Base-by-base conservation (phyloP, 2,888 invertebrate species). In the Dione juno region DNA sequence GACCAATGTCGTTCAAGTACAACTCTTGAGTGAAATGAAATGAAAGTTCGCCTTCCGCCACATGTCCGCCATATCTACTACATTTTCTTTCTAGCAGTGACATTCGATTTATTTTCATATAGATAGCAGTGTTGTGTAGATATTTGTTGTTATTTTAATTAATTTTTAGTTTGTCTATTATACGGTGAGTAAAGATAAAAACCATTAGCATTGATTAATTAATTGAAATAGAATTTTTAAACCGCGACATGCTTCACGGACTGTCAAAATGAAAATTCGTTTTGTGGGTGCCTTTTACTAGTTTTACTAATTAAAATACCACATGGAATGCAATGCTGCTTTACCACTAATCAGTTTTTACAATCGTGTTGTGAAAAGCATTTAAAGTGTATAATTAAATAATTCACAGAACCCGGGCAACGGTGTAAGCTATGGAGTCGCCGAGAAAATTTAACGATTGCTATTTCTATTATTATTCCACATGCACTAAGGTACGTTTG, bases 381-480 rank as follows among this genome's bases (percentile, higher is more conserved):
- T 52, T 69, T 16, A 65, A 74, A 76, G 76, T 71, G 64, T 69
- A 50, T 50, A 66, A 72, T 45, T 52, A 82, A 78, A 76, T 83
- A 76, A 83, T 88, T 85, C 80, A 81, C 88, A 91, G 90, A 86
- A 84, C 85, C 86, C 86, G 85, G 88, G 84, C 80, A 84, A 85
- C 82, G 81, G 82, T 83, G 79, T 79, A 82, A 85, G 88, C 86
- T 83, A 95, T 96, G 95, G 96, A 96, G 90, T 95, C 95, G 80
- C 95, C 95, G 80, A 94, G 95, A 82, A 96, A 96, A 93, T 95
- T 96, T 87, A 96, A 96, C 88, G 97, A 97, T 88, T 97, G 97
- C 89, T 97, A 97, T 90, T 97, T 97, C 93, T 97, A 96, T 90
- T 97, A 96, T 87, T 97, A 97, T 86, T 97, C 97, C 69, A 96